Base-by-base conservation (phyloP, 2,113 vertebrate genomes). In the Saimiri boliviensis region DNA sequence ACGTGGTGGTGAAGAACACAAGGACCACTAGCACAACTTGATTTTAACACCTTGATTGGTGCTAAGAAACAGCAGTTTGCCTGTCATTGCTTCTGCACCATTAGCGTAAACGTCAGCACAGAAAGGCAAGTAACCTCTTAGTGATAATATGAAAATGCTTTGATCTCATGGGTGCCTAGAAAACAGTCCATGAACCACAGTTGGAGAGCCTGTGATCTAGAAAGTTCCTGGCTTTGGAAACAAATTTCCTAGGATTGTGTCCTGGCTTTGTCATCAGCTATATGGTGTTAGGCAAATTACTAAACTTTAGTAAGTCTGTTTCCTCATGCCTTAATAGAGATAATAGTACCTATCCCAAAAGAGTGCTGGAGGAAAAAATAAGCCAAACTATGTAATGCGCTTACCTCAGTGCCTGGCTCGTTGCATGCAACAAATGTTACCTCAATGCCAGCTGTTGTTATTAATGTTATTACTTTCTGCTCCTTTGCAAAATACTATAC, bases 251-350 rank as follows among this genome's bases (percentile, higher is more conserved):
- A 37, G 17, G 79, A 30, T 42, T 10, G 5, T 8, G 4, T 74
- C 13, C 35, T 86, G 74, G 32, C 47, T 60, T 87, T 85, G 16
- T 88, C 86, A 52, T 73, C n/a, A 87, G 56, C 40, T 40, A 2
- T 71, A 32, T 54, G n/a, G 40, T 93, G 37, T 37, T 93, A 37
- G 35, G 19, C 63, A 92, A 68, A 63, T 89, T 40, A 86, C 16
- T 85, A 56, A 91, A 82, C 42, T 52, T 63, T 27, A 40, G 7
- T 45, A 6, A 68, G 23, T 32, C 54, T 83, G 49, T 20, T 54
- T 94, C 77, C 60, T 94, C 70, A 74, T 81, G 88, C 89, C 60
- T 49, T 6, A 60, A 16, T 66, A 71, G 20, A 25, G n/a, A 60
- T 79, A 32, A 14, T 17, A 70, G 47, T 32, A 27, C 2, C 54